Evolutionary conservation across 2,888 invertebrate species (phyloP).

Genomic region (Diaprepes abbreviatus): DNA sequence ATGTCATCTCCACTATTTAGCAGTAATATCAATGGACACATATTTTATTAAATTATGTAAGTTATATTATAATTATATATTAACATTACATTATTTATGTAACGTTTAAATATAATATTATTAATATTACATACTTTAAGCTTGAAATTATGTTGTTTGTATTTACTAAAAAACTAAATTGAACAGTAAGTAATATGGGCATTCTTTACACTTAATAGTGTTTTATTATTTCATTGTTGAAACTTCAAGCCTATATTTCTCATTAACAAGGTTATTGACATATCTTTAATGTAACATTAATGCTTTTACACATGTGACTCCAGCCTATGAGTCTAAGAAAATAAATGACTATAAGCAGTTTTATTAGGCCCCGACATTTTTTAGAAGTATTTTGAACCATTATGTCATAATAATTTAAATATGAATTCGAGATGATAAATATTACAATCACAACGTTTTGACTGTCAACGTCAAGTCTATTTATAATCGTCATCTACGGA

Average conservation of each 20-base stretch:
- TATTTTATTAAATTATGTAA: no score
- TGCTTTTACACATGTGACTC: slow-evolving; percentile 23
- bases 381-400: slow-evolving; percentile 3
- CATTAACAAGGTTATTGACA: slow-evolving; percentile 44
- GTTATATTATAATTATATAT: no score
- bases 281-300: slow-evolving; percentile 32
- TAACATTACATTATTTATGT: no score
- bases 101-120: no score
- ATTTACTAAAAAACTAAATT: neutral
- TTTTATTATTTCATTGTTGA: slow-evolving; percentile 35
- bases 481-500: slow-evolving; percentile 25
- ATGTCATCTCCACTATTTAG: no score
- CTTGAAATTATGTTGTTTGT: no score
- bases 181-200: neutral
- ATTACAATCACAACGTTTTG: slow-evolving; percentile 12
- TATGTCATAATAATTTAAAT: slow-evolving; percentile 28
- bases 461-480: slow-evolving; percentile 27
- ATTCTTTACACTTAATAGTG: slow-evolving; percentile 19
- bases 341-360: slow-evolving; percentile 27
- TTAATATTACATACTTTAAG: no score
- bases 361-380: slow-evolving; percentile 11
- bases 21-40: no score
- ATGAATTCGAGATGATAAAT: slow-evolving; percentile 15
- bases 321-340: slow-evolving; percentile 22
- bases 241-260: slow-evolving; percentile 24